Evolutionary conservation across 1,140 invertebrate species (phyloP).

Genomic region (Euschistus heros): DNA sequence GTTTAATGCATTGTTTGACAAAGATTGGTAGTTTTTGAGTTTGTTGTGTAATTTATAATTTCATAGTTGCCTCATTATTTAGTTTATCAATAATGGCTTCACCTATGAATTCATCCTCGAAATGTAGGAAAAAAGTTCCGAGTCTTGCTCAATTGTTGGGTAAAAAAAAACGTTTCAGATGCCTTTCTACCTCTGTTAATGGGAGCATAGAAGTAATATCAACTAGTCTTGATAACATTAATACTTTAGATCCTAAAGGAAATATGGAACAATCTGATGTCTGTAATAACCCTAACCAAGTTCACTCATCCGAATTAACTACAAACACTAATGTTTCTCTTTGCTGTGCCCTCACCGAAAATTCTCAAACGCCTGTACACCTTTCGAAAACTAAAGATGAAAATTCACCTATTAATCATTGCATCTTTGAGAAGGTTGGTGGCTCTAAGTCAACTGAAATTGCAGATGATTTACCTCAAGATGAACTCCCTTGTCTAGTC

Average conservation of each 20-base stretch:
- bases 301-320: constrained; percentile 14
- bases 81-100: neutral
- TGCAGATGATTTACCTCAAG: constrained; percentile 28
- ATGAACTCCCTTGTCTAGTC: constrained; percentile 2
- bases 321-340: constrained; percentile 30
- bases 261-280: neutral
- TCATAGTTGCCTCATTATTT: too few species aligned
- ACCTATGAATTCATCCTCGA: neutral
- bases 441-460: constrained; percentile 32
- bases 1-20: too few species aligned
- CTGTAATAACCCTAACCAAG: neutral
- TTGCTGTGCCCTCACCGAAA: constrained; percentile 32
- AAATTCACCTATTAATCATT: constrained; percentile 21
- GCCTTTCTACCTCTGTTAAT: constrained; percentile 19
- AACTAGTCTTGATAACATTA: neutral
- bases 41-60: too few species aligned
- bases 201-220: constrained; percentile 18
- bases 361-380: constrained; percentile 23
- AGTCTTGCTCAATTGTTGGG: constrained; percentile 19
- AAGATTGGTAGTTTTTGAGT: too few species aligned
- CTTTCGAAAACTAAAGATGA: constrained; percentile 18
- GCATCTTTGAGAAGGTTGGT: constrained; percentile 22
- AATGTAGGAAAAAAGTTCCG: constrained; percentile 14
- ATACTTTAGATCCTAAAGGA: neutral
- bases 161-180: constrained; percentile 24